Conservation (phyloP, 2,797 vertebrate genomes). For the Takifugu ocellatus region DNA sequence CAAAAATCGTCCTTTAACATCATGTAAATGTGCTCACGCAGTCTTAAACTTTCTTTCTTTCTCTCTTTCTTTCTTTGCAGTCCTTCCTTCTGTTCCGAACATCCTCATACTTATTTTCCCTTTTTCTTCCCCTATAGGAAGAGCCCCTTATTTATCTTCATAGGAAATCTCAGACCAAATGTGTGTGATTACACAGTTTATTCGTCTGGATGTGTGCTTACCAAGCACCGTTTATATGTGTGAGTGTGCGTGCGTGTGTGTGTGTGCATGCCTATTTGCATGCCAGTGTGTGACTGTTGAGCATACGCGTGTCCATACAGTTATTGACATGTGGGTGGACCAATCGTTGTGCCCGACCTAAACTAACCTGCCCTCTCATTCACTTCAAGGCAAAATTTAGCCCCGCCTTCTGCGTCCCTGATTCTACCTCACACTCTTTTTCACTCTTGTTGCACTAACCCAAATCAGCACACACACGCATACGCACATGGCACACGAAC, state of each 20-base stretch:
- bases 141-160: constrained; percentile 76
- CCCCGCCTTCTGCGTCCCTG: constrained; percentile 71
- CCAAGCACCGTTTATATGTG: constrained; percentile 63
- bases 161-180: constrained; percentile 77
- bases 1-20: too few species aligned
- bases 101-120: constrained; percentile 76
- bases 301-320: constrained; percentile 67
- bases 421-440: constrained; percentile 76
- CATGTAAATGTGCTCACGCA: neutral
- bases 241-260: constrained; percentile 39
- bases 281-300: constrained; percentile 66
- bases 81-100: constrained; percentile 18
- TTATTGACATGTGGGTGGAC: constrained; percentile 71
- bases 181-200: constrained; percentile 59
- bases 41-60: neutral
- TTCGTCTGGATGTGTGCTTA: constrained; percentile 69
- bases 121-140: constrained; percentile 77
- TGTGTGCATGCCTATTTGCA: constrained; percentile 70
- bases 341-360: constrained; percentile 67
- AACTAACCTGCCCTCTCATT: constrained; percentile 82
- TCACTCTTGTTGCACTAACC: constrained; percentile 70
- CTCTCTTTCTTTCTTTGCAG: constrained; percentile 10
- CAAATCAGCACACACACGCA: constrained; percentile 25
- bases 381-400: constrained; percentile 78
- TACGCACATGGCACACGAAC: constrained; percentile 8